Base-by-base conservation (phyloP, 2,888 invertebrate species). In the Cremastobaeus sp. region DNA sequence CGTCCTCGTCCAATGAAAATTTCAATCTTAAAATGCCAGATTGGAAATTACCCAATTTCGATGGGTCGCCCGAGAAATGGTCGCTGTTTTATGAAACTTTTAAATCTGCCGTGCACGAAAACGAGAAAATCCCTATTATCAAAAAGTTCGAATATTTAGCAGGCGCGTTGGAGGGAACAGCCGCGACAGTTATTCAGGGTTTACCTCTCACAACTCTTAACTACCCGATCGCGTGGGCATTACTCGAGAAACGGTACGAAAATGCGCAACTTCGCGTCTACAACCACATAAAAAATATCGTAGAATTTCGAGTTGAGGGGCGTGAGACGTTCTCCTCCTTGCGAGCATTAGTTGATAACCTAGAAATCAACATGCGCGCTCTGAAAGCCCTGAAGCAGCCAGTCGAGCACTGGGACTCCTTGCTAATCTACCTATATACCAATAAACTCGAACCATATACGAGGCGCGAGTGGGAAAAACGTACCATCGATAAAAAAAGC, bases 371-470 rank as follows among this genome's bases (percentile, higher is more conserved):
- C 20, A 43, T 76, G 9, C 66, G 69, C 2, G 74, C 79, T 2
- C 59, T 79, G 39, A 60, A 77, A 39, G 60, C 76, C 9, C 55
- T 80, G 8, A 70, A 70, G 6, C 64, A 76, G 59, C 77, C 78
- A 2, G 69, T 75, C 14, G 74, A 80, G 1, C 15, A 60, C 18
- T 80, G 80, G 79, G 76, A 79, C 45, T 70, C 71, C 5, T 30
- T 79, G 9, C 25, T 80, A 9, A 73, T 79, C 17, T 77, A 77
- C 34, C 45, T 82, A 9, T 59, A 77, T n/a, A 64, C 57, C 4
- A 54, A 62, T 8, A 81, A 81, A 39, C 55, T 81, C 18, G 78
- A 82, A 47, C 21, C 35, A n/a, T 34, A 45, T 14, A 77, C 77
- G 6, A 64, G 64, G 17, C 68, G 57, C 1, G 78, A 79, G n/a